A percentile compares a stretch with the other conserved stretches of the same genome.
phyloP scores from a whole-genome alignment of 2,888 invertebrate genomes.

The Erebia ligea region DNA sequence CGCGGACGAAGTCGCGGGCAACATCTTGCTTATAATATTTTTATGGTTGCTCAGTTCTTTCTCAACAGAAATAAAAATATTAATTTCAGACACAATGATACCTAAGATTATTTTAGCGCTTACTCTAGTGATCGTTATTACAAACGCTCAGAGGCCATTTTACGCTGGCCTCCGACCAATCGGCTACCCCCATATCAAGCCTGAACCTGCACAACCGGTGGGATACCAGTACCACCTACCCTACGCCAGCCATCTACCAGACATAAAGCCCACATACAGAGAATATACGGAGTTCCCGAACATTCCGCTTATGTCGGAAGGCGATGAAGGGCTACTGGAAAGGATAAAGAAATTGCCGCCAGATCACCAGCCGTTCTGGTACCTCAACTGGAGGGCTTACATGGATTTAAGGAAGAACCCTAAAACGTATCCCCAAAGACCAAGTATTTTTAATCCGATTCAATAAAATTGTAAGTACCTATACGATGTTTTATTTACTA shows the following conservation, averaged over 20 bases:
- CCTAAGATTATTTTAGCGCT: neutral
- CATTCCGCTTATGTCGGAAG: conserved; percentile 83
- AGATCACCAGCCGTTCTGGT: conserved; percentile 87
- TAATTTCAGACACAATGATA: conserved; percentile 3
- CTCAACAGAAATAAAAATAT: neutral
- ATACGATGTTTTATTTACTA: too few species aligned
- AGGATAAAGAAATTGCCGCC: conserved; percentile 82
- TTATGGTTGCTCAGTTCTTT: too few species aligned
- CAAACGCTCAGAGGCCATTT: conserved; percentile 1
- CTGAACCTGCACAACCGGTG: too few species aligned
- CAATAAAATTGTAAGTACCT: neutral
- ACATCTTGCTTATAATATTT: too few species aligned
- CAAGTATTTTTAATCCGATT: conserved; percentile 49
- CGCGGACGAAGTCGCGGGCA: too few species aligned
- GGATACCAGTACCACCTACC: too few species aligned
- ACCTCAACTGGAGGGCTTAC: conserved; percentile 85
- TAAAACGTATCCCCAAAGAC: conserved; percentile 58
- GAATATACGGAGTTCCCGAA: conserved; percentile 48
- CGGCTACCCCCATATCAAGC: conserved; percentile 46
- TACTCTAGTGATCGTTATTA: neutral
- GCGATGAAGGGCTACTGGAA: conserved; percentile 82
- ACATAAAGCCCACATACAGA: neutral
- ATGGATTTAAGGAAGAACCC: conserved; percentile 75
- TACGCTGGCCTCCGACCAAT: conserved; percentile 3
- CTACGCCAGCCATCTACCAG: too few species aligned